These are phyloP conservation scores for Vidua macroura DNA, from an alignment of 2,113 vertebrate species.

Conservation along the genomic window DNA sequence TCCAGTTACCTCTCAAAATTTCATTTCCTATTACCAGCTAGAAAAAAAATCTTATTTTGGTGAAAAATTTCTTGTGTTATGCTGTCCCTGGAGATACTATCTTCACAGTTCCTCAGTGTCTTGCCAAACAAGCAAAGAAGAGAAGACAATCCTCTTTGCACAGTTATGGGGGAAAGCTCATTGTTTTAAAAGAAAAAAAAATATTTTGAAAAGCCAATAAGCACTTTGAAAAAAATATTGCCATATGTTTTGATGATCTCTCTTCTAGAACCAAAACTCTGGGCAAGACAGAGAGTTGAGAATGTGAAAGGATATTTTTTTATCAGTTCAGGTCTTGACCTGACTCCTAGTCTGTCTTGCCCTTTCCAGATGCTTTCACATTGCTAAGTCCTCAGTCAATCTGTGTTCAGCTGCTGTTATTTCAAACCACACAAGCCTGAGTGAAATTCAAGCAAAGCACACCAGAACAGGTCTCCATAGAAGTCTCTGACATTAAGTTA, in stretches of 20 bases:
- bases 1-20: not conserved
- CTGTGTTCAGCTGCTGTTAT: not conserved
- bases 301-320: not conserved
- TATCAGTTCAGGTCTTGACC: not conserved
- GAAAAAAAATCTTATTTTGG: not conserved
- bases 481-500: not conserved
- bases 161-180: not conserved
- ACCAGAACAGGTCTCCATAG: not conserved
- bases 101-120: not conserved
- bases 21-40: not conserved
- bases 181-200: not conserved
- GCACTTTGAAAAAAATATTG: not conserved
- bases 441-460: not conserved
- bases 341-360: not conserved
- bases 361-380: not conserved
- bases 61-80: not conserved
- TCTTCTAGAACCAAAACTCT: not conserved
- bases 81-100: not conserved
- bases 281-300: not conserved
- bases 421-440: not conserved
- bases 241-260: not conserved
- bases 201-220: not conserved
- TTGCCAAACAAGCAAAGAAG: not conserved
- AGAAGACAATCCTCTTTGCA: not conserved
- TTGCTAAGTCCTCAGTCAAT: not conserved